Percentiles rank a stretch among this genome's conserved stretches.
Conservation (phyloP, 1,140 invertebrate genomes). For the Sinella curviseta region DNA sequence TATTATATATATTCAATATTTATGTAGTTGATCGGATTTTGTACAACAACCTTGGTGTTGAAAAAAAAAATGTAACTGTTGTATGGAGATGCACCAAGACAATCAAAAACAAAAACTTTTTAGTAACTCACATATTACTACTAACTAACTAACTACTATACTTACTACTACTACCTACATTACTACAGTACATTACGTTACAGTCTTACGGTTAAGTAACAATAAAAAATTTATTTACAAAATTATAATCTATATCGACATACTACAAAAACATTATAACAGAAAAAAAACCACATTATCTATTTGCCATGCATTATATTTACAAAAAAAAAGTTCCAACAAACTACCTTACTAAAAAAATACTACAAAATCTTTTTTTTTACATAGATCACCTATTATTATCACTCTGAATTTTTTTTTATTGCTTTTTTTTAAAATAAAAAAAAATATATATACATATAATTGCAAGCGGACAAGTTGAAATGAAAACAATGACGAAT, state of each 20-base stretch:
- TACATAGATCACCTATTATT: too few relatives aligned
- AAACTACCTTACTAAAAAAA: too few relatives aligned
- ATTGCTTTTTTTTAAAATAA: too few relatives aligned
- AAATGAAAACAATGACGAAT: too few relatives aligned
- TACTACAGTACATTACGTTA: too few relatives aligned
- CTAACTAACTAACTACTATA: neutral
- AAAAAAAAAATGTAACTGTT: constrained; percentile 12
- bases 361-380: too few relatives aligned
- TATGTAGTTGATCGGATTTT: constrained; percentile 1
- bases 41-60: constrained; percentile 24
- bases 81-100: constrained; percentile 24
- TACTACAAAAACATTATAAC: neutral
- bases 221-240: neutral
- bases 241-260: neutral
- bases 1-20: neutral
- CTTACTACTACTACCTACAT: too few relatives aligned
- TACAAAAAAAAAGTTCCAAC: neutral
- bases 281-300: neutral
- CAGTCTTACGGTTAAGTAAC: neutral
- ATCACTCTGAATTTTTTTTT: too few relatives aligned
- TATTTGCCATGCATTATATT: neutral
- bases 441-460: too few relatives aligned
- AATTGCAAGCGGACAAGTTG: too few relatives aligned
- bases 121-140: neutral
- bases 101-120: neutral